phyloP scores from a whole-genome alignment of 2,797 vertebrate genomes.

The Ceryle rudis region DNA sequence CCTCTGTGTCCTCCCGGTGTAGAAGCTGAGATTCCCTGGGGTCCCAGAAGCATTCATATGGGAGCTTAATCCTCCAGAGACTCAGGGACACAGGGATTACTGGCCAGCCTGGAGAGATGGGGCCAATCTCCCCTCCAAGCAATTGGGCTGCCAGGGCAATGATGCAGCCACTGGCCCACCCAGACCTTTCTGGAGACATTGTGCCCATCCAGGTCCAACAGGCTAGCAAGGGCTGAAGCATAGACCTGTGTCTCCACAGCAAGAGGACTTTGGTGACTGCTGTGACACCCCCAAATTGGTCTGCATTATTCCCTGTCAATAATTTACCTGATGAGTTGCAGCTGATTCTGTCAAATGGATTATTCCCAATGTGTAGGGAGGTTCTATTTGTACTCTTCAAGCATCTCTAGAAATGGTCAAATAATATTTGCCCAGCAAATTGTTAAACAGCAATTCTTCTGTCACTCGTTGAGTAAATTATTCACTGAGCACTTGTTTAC shows the following conservation, averaged over 20 bases:
- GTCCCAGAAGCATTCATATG: conserved; percentile 45
- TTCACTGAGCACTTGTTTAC: conserved; percentile 56
- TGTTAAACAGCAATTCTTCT: conserved; percentile 54
- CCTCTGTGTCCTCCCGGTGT: background rate
- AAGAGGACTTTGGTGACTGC: background rate
- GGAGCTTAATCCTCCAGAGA: conserved; percentile 47
- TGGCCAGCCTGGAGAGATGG: background rate
- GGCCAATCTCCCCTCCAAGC: background rate
- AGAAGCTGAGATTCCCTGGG: conserved; percentile 16
- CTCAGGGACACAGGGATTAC: background rate
- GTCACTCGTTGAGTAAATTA: conserved; percentile 44
- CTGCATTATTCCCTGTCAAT: background rate
- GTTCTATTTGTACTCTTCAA: conserved; percentile 54
- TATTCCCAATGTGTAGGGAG: background rate
- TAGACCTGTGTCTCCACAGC: background rate
- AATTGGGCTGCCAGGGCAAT: background rate
- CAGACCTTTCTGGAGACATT: background rate
- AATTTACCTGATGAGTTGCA: conserved; percentile 9
- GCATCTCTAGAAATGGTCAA: conserved; percentile 57
- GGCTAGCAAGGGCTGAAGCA: fast-evolving
- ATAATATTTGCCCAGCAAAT: conserved; percentile 70
- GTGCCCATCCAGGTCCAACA: background rate
- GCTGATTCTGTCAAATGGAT: background rate
- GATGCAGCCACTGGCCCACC: fast-evolving
- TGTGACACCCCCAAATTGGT: background rate